phyloP scores from a whole-genome alignment of 2,113 vertebrate genomes.

The Cinclus mexicanus region DNA sequence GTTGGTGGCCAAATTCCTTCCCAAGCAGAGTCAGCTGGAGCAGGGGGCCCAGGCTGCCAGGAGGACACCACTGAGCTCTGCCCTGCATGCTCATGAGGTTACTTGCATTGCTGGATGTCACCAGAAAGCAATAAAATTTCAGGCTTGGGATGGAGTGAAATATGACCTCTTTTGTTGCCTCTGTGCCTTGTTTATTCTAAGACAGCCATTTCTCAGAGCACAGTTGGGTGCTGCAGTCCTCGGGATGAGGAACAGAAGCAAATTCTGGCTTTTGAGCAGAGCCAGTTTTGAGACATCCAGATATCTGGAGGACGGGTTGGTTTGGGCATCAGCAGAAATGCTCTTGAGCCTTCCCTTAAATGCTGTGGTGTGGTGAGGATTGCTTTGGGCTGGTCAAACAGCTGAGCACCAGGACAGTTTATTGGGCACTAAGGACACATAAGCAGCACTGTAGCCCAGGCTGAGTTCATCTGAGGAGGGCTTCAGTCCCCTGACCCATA shows the following conservation, averaged over 20 bases:
- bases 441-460: not conserved
- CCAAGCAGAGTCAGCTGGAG: not conserved
- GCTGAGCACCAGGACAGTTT: not conserved
- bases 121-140: conserved; percentile 57
- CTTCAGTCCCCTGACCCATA: not conserved
- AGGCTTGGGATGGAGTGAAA: conserved; percentile 32
- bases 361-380: not conserved
- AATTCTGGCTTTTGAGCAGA: not conserved
- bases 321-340: not conserved
- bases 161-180: conserved; percentile 58
- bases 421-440: rapidly evolving
- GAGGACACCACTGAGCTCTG: not conserved
- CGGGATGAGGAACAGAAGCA: not conserved
- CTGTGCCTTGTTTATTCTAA: conserved; percentile 14
- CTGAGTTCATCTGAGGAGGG: not conserved
- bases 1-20: not conserved
- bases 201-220: not conserved
- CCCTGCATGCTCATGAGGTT: not conserved
- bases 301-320: not conserved
- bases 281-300: not conserved
- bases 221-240: not conserved
- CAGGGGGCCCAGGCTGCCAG: not conserved
- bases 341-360: not conserved
- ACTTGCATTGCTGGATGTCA: conserved; percentile 11
- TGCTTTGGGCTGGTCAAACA: not conserved